Conservation (phyloP, 2,113 vertebrate species). For the Plestiodon gilberti region DNA sequence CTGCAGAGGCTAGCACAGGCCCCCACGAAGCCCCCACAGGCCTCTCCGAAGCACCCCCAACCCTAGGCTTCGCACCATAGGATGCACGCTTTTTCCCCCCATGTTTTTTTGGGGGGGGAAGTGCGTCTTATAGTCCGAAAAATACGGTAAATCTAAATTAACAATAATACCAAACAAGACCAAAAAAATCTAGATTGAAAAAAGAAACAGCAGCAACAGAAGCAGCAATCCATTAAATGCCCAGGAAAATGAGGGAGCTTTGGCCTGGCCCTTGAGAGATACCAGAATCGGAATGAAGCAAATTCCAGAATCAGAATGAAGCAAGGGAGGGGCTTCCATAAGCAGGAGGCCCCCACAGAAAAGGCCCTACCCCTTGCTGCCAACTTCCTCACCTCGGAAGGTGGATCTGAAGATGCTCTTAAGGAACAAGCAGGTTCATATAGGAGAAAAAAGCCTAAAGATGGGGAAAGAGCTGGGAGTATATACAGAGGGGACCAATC, state of each 20-base stretch:
- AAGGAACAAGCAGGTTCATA: not conserved
- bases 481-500: no score
- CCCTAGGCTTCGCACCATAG: no score
- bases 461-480: not conserved
- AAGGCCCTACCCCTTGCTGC: not conserved
- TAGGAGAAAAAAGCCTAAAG: not conserved
- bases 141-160: not conserved
- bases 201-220: not conserved
- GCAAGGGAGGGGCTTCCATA: not conserved
- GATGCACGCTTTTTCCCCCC: no score
- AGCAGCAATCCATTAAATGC: not conserved
- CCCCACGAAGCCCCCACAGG: no score
- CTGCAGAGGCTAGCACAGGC: no score
- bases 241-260: not conserved
- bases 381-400: not conserved
- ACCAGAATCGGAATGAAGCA: not conserved
- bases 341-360: not conserved
- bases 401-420: not conserved
- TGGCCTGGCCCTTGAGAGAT: not conserved
- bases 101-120: no score
- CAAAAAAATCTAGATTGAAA: not conserved
- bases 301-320: not conserved
- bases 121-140: no score
- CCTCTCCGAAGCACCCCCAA: no score
- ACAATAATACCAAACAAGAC: not conserved